phyloP scores from a whole-genome alignment of 1,140 invertebrate genomes.

The Lordiphosa mommai region DNA sequence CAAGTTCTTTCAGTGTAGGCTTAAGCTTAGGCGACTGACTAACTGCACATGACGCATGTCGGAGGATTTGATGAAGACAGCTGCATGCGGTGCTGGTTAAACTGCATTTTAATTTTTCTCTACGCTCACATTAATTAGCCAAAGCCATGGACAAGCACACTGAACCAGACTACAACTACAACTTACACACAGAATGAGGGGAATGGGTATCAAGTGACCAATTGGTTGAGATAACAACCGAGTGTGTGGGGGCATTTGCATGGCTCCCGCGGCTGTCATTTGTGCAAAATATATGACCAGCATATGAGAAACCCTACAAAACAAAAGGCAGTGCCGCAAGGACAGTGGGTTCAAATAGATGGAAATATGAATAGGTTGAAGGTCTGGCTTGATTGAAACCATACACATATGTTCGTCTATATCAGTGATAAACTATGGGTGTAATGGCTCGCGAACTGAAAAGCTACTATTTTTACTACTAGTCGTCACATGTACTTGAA shows the following conservation, averaged over 20 bases:
- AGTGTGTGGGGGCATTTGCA: constrained; percentile 49
- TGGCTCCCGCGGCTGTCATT: constrained; percentile 69
- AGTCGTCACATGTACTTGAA: no score
- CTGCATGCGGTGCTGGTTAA: constrained; percentile 33
- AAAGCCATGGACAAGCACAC: constrained; percentile 23
- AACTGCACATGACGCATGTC: constrained; percentile 19
- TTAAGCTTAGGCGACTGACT: constrained; percentile 6
- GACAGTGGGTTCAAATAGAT: constrained; percentile 23
- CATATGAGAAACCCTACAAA: constrained; percentile 46
- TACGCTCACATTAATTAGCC: constrained; percentile 63
- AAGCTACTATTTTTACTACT: no score
- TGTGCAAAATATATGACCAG: constrained; percentile 1
- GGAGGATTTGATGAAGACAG: constrained; percentile 30
- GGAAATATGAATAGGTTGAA: not conserved
- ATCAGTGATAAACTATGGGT: no score
- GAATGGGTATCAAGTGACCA: constrained; percentile 73
- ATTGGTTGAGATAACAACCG: constrained; percentile 33
- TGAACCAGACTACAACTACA: constrained; percentile 14
- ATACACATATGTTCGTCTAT: no score
- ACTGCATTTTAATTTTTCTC: constrained; percentile 68
- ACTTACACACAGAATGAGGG: constrained; percentile 6
- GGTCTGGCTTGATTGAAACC: no score
- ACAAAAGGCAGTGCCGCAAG: constrained; percentile 1
- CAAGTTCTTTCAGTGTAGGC: constrained; percentile 36
- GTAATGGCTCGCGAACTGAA: no score